A percentile compares a stretch with the other conserved stretches of the same genome.
Conservation (phyloP, 2,888 invertebrate genomes). For the Philereme transversata region DNA sequence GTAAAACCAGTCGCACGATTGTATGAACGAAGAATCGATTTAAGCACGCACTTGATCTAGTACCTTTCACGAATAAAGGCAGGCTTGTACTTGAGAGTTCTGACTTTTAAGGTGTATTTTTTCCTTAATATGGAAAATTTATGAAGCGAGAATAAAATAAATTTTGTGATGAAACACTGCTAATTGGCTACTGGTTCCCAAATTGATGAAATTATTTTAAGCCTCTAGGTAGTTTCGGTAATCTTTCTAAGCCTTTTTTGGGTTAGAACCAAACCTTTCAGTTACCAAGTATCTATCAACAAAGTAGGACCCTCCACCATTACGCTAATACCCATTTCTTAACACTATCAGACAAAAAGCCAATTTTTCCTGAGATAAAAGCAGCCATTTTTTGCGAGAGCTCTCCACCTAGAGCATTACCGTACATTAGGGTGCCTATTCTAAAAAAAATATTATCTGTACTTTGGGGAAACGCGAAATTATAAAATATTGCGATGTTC, state of each 20-base stretch:
- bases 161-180: too few relatives aligned
- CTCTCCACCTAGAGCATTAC: slow-evolving; percentile 65
- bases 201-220: background rate
- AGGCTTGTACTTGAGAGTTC: background rate
- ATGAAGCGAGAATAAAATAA: background rate
- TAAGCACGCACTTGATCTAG: background rate
- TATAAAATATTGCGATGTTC: slow-evolving; percentile 72
- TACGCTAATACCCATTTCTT: slow-evolving; percentile 48
- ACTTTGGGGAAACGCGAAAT: slow-evolving; percentile 61
- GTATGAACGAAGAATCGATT: background rate
- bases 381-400: slow-evolving; percentile 61
- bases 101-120: background rate
- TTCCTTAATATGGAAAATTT: background rate
- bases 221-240: background rate
- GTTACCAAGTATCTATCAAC: slow-evolving; percentile 36
- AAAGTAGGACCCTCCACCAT: slow-evolving; percentile 36
- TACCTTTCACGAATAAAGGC: too few relatives aligned
- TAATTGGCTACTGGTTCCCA: too few relatives aligned
- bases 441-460: slow-evolving; percentile 62
- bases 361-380: slow-evolving; percentile 63
- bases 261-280: slow-evolving; percentile 23
- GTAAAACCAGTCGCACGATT: slow-evolving; percentile 10
- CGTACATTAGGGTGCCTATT: slow-evolving; percentile 74
- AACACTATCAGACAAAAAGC: slow-evolving; percentile 60
- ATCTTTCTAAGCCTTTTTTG: slow-evolving; percentile 4